Evolutionary conservation across 2,888 invertebrate genomes (phyloP), one percentile per base, ranked within the genome.

Genomic region (Diaprepes abbreviatus): DNA sequence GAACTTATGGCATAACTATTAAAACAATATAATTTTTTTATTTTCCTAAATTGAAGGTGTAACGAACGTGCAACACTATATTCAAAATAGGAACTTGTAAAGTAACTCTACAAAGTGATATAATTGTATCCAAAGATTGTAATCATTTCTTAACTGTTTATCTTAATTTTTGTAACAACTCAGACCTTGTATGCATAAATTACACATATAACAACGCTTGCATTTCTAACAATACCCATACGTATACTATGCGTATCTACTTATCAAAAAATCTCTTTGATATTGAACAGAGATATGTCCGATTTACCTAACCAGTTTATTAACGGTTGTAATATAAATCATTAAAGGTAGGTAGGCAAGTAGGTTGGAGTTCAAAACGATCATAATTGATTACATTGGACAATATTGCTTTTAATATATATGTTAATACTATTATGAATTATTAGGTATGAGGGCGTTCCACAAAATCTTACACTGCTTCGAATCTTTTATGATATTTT

Each of bases 291-390:
- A 55, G 55, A 38, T 36, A 14, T 38, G 12, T 10, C 21, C 19
- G 17, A 35, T n/a, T 38, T 54, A 35, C 17, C 2, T 31, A 57
- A 58, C 43, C 21, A 43, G 43, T 58, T 58, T 19, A 38, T 38
- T 55, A 19, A 58, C 19, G 28, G 10, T 38, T 38, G 6, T 40
- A 12, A 14, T 24, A 52, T 63, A 54, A 63, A 63, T 63, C 54
- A 31, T 63, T 21, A 31, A 54, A 62, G 38, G 62, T 62, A 36
- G 21, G 52, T 62, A 36, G 19, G 17, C 63, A 63, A 31, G 12
- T 63, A 16, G 63, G 63, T 63, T 38, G 43, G 63, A 63, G 63
- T 63, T 63, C 54, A 52, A 54, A 31, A 63, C 21, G 40, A 43
- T 40, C 48, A 50, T 50, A 52, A 63, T 52, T 40, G 14, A 40